phyloP scores from a whole-genome alignment of 2,888 invertebrate genomes.

The Rotaria magnacalcarata region DNA sequence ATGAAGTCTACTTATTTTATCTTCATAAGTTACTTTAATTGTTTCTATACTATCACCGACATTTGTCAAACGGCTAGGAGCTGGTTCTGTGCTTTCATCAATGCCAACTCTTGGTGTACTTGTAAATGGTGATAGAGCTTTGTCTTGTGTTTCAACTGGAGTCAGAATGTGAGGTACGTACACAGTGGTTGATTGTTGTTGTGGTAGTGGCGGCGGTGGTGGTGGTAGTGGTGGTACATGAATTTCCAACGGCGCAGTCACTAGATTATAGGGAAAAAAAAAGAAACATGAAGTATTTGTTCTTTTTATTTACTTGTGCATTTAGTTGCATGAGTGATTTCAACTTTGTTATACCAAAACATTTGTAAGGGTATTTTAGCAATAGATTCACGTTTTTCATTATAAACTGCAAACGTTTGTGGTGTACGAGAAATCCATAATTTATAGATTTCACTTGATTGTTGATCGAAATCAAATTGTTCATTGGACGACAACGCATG shows the following conservation, averaged over 20 bases:
- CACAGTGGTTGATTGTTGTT: not conserved
- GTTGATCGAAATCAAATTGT: not conserved
- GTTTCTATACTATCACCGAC: not conserved
- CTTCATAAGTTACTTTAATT: not conserved
- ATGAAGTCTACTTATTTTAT: not conserved
- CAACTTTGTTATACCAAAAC: constrained; percentile 28
- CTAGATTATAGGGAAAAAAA: not conserved
- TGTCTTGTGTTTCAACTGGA: not conserved
- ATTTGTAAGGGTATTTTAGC: not conserved
- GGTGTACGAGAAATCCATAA: not conserved
- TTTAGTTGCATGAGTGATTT: constrained; percentile 30
- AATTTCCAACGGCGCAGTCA: not conserved
- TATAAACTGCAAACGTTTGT: constrained; percentile 13
- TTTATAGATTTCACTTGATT: not conserved
- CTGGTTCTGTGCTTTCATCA: not conserved
- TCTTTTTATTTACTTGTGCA: not conserved
- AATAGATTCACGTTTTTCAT: constrained; percentile 9
- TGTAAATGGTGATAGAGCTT: not conserved
- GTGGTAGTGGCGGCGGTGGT: too few relatives aligned
- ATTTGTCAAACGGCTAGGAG: too few relatives aligned
- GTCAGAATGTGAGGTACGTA: too few relatives aligned
- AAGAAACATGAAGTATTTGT: not conserved
- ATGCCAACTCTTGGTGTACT: not conserved
- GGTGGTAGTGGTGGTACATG: not conserved
- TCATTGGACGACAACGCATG: not conserved